These are phyloP conservation scores for Hemitrygon akajei DNA, from an alignment of 2,797 vertebrate genomes.

Conservation along the genomic window DNA sequence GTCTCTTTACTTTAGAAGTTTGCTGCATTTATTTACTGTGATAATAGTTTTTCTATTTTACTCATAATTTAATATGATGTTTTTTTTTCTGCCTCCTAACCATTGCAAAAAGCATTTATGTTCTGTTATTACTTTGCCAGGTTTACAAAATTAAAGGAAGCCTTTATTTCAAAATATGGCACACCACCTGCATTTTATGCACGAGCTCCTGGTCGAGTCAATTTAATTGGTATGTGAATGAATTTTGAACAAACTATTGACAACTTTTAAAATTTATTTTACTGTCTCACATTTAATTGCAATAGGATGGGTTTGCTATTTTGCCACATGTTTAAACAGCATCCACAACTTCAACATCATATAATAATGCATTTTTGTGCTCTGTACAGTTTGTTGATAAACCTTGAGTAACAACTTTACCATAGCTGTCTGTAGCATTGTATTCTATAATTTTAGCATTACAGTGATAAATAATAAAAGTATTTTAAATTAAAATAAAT, in stretches of 20 bases:
- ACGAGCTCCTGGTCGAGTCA: slow-evolving; percentile 88
- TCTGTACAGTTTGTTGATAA: not conserved
- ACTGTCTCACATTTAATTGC: not conserved
- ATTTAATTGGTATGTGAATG: slow-evolving; percentile 79
- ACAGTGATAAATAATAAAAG: not conserved
- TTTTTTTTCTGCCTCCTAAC: not conserved
- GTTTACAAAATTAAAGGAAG: slow-evolving; percentile 74
- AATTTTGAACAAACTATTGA: not conserved
- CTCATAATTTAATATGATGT: not conserved
- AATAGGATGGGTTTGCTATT: not conserved
- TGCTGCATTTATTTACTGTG: not conserved
- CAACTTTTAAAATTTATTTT: not conserved
- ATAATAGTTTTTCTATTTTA: not conserved
- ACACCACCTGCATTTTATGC: slow-evolving; percentile 78
- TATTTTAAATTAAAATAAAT: not conserved
- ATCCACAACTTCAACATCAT: not conserved
- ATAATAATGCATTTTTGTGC: not conserved
- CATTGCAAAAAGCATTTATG: not conserved
- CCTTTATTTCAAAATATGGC: slow-evolving; percentile 77
- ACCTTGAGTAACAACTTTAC: not conserved
- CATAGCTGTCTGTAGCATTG: not conserved
- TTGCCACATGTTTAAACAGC: not conserved
- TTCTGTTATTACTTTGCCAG: slow-evolving; percentile 54
- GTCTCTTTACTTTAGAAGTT: not conserved
- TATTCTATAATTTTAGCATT: too few relatives aligned